Percentiles rank a stretch among this genome's conserved stretches.
Evolutionary conservation across 2,888 invertebrate species (phyloP).

Genomic region (Dasysyrphus albostriatus): DNA sequence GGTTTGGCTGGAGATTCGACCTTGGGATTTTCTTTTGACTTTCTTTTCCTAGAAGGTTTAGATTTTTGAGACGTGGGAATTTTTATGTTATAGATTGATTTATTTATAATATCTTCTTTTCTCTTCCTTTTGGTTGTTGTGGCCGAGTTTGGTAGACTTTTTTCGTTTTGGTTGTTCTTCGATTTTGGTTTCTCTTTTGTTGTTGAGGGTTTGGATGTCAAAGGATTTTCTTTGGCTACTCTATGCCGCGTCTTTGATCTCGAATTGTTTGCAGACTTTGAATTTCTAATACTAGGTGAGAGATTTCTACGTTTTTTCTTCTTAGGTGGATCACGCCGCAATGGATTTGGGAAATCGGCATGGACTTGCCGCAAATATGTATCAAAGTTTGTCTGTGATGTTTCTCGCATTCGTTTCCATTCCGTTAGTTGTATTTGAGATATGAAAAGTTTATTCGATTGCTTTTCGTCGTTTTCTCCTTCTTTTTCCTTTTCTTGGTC

Average conservation of each 20-base stretch:
- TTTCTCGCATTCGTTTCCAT: slow-evolving; percentile 79
- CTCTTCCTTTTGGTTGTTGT: background rate
- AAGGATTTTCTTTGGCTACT: slow-evolving; percentile 32
- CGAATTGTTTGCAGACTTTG: background rate
- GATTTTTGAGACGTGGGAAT: slow-evolving; percentile 78
- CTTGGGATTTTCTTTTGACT: slow-evolving; percentile 25
- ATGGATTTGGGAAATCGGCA: slow-evolving; percentile 66
- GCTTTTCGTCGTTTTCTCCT: slow-evolving; percentile 57
- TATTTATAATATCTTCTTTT: background rate
- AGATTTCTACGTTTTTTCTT: slow-evolving; percentile 68
- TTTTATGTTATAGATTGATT: slow-evolving; percentile 61
- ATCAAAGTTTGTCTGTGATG: slow-evolving; percentile 79
- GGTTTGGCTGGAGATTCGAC: background rate
- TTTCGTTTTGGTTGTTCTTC: slow-evolving; percentile 15
- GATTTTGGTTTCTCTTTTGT: background rate
- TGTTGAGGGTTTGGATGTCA: background rate
- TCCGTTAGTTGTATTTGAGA: slow-evolving; percentile 77
- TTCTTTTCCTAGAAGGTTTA: slow-evolving; percentile 39
- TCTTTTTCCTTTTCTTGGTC: slow-evolving; percentile 75
- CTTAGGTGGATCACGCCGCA: slow-evolving; percentile 64
- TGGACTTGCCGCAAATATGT: slow-evolving; percentile 81
- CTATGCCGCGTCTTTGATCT: slow-evolving; percentile 40
- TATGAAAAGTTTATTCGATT: slow-evolving; percentile 14
- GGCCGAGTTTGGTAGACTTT: background rate
- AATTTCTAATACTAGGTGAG: background rate